Conservation (phyloP, 2,888 invertebrate species). For the Seira ritae region DNA sequence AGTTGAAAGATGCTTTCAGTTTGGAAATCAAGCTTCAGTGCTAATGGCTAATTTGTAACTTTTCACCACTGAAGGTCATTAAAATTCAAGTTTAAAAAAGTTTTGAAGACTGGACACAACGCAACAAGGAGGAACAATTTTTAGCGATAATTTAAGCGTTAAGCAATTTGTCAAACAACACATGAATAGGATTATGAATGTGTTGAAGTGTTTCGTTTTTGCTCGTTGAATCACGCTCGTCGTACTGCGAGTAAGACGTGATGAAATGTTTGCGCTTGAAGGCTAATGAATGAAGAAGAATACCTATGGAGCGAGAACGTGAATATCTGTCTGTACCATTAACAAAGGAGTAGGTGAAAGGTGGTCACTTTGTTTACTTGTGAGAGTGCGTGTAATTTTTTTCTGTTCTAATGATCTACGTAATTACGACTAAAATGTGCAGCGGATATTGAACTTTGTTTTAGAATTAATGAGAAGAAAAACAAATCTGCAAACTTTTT, state of each 20-base stretch:
- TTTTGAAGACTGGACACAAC: background rate
- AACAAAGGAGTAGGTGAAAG: constrained; percentile 24
- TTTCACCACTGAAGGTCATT: constrained; percentile 7
- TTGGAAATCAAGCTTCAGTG: background rate
- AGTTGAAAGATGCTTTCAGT: background rate
- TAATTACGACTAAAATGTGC: constrained; percentile 15
- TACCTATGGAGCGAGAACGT: no score
- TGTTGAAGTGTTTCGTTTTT: background rate
- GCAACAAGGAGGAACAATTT: background rate
- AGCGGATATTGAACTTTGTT: constrained; percentile 28
- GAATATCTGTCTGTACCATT: background rate
- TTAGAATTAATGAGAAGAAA: background rate
- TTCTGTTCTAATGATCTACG: constrained; percentile 13
- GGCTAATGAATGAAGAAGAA: background rate
- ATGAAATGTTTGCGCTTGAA: background rate
- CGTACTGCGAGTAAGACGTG: background rate
- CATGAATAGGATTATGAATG: background rate
- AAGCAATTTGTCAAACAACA: constrained; percentile 4
- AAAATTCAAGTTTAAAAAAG: constrained; percentile 3
- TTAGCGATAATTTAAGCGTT: background rate
- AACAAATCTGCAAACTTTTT: background rate
- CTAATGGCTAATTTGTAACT: background rate
- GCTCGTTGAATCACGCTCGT: background rate
- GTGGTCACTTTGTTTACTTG: constrained; percentile 27
- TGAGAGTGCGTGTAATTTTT: constrained; percentile 7